Conservation (phyloP, 2,888 invertebrate genomes). For the Yponomeuta sedellus region DNA sequence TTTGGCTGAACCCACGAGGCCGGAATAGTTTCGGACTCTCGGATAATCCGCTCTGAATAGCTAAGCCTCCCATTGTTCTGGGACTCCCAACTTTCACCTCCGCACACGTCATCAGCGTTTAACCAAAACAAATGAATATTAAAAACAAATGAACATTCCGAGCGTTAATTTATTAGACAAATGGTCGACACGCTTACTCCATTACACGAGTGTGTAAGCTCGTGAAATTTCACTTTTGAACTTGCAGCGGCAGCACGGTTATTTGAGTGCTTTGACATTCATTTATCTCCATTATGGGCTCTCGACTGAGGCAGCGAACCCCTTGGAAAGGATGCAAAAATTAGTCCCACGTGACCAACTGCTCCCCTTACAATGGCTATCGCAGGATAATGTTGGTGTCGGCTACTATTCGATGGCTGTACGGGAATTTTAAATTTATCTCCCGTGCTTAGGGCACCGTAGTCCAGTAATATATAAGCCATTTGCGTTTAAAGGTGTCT, state of each 20-base stretch:
- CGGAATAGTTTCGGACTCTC: not conserved
- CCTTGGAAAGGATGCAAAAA: slow-evolving; percentile 26
- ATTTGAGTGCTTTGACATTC: slow-evolving; percentile 68
- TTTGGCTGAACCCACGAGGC: not conserved
- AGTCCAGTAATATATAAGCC: too few relatives aligned
- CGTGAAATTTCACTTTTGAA: slow-evolving; percentile 60
- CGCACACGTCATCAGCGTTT: not conserved
- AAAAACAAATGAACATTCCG: slow-evolving; percentile 26
- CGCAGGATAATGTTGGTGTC: not conserved
- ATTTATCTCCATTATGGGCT: slow-evolving; percentile 71
- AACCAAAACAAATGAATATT: slow-evolving; percentile 4
- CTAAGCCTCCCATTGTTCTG: not conserved
- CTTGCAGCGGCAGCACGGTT: slow-evolving; percentile 35
- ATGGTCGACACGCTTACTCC: slow-evolving; percentile 68
- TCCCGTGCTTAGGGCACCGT: not conserved
- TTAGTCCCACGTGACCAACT: slow-evolving; percentile 44
- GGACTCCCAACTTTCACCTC: not conserved
- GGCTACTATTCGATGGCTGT: slow-evolving; percentile 4
- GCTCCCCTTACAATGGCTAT: slow-evolving; percentile 29
- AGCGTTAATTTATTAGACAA: slow-evolving; percentile 59
- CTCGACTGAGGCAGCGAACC: slow-evolving; percentile 36
- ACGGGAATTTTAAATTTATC: slow-evolving; percentile 8
- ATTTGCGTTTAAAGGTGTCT: too few relatives aligned
- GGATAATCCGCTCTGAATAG: too few relatives aligned
- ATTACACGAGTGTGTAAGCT: slow-evolving; percentile 52